Evolutionary conservation across 1,140 invertebrate species (phyloP), one percentile per base, ranked within the genome.

Genomic region (Anadara kagoshimensis): DNA sequence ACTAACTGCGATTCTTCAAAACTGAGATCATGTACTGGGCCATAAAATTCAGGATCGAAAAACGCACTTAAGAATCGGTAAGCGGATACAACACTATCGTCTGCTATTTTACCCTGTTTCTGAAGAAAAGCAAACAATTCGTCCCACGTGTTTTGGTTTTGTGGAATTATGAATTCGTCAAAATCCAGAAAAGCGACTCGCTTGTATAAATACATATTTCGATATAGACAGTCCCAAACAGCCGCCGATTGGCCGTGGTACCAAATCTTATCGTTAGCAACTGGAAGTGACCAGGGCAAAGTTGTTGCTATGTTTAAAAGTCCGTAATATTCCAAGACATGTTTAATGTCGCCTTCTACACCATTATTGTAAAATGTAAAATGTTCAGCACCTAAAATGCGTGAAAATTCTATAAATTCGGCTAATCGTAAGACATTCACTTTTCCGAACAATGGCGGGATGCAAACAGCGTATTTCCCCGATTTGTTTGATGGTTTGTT

Each of bases 351-450:
- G n/a, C n/a, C n/a, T n/a, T n/a, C n/a, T n/a, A 78, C 51, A 41
- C 70, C 53, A 43, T 81, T 62, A 18, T 58, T 47, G 56, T 86
- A 86, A 71, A 86, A 78, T 45, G 68, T 62, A 59, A 86, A 76
- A 78, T 86, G 83, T 36, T 81, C 45, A 53, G 63, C 78, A 53
- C 84, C 84, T 22, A 86, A 62, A n/a, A 84, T 29, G 24, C 62
- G 44, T n/a, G 67, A 81, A 36, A 83, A 53, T 75, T 86, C 84
- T 29, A 86, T 77, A 67, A 86, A 86, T 69, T 85, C 82, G 10
- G 81, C 63, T 12, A 86, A 59, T 44, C 68, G 66, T 5, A 73
- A 51, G 3, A 68, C 47, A 29, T 78, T 67, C 20, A 78, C 69
- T 16, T 77, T 41, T 10, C 83, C 82, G 69, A 82, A 83, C 2